Percentiles rank a stretch among this genome's conserved stretches.
These are phyloP conservation scores for Temnothorax unifasciatus DNA, from an alignment of 2,888 invertebrate genomes.

Conservation along the genomic window DNA sequence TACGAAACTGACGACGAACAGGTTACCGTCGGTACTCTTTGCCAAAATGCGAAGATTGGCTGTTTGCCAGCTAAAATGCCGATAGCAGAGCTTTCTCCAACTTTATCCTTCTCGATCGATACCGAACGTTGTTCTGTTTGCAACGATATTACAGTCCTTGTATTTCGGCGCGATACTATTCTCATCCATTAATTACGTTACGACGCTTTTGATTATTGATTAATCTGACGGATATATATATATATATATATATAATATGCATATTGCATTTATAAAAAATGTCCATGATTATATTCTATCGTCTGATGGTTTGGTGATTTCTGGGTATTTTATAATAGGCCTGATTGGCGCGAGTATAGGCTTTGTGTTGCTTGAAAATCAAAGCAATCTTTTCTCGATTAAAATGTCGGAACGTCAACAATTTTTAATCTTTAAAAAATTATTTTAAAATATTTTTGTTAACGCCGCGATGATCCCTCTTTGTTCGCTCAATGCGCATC, in stretches of 20 bases:
- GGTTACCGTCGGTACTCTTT: slow-evolving; percentile 57
- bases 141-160: slow-evolving; percentile 1
- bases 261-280: no score
- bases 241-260: no score
- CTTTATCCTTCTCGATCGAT: slow-evolving; percentile 68
- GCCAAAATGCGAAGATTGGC: slow-evolving; percentile 46
- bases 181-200: no score
- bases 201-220: no score
- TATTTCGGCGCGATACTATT: not conserved
- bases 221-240: no score
- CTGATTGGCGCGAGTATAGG: not conserved
- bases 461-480: not conserved
- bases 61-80: slow-evolving; percentile 61
- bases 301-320: not conserved
- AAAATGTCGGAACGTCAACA: not conserved
- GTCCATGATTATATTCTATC: not conserved
- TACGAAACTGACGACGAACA: slow-evolving; percentile 33
- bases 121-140: slow-evolving; percentile 51
- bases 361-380: not conserved
- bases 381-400: not conserved
- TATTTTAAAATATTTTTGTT: not conserved
- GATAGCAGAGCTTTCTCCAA: slow-evolving; percentile 59
- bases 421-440: not conserved
- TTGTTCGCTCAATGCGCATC: not conserved
- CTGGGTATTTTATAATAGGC: not conserved